Evolutionary conservation across 1,140 invertebrate genomes (phyloP).

Genomic region (Aphidius ervi): DNA sequence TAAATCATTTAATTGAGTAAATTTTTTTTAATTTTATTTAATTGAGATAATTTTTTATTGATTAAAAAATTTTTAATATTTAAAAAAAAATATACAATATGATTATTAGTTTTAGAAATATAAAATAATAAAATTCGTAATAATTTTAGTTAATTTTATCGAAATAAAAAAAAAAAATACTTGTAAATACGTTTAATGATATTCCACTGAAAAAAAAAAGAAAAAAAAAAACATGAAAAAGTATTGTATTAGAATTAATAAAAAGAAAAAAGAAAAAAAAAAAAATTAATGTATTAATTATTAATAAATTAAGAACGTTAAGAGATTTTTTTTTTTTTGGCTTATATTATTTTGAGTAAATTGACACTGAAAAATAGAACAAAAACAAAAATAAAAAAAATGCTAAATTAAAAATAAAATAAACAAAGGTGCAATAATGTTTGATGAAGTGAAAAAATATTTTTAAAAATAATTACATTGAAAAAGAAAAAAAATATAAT

Average conservation of each 20-base stretch:
- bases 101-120: too few relatives aligned
- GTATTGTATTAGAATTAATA: conserved; percentile 21
- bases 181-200: conserved; percentile 24
- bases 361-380: not conserved
- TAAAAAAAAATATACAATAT: too few relatives aligned
- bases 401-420: not conserved
- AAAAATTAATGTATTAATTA: conserved; percentile 6
- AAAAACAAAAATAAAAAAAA: not conserved
- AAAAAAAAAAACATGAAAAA: conserved; percentile 11
- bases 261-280: not conserved
- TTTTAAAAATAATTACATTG: too few relatives aligned
- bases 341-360: not conserved
- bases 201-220: conserved; percentile 16
- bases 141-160: conserved; percentile 9
- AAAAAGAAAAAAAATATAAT: too few relatives aligned
- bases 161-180: conserved; percentile 19
- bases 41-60: too few relatives aligned
- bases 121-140: too few relatives aligned
- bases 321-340: not conserved
- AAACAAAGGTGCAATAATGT: conserved; percentile 5
- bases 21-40: too few relatives aligned
- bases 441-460: too few relatives aligned
- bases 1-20: too few relatives aligned
- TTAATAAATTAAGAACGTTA: not conserved
- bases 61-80: too few relatives aligned